Conservation (phyloP, 2,113 vertebrate species). For the Boleophthalmus pectinirostris region DNA sequence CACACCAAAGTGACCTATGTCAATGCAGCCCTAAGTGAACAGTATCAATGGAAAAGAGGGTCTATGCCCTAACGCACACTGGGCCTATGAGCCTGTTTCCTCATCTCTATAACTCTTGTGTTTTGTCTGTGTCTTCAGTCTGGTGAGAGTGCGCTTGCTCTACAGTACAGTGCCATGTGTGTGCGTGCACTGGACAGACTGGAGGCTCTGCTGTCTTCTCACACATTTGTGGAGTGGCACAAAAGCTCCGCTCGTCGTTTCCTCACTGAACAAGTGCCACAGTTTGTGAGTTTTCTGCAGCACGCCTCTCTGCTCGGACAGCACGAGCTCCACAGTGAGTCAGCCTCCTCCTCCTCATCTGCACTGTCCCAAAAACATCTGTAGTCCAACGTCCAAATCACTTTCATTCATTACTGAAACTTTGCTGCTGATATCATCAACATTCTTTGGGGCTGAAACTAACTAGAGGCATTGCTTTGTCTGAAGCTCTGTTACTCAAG, state of each 20-base stretch:
- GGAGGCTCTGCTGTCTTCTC: conserved; percentile 68
- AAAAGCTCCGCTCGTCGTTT: conserved; percentile 52
- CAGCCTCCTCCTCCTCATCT: background rate
- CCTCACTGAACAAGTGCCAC: conserved; percentile 66
- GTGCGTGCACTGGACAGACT: conserved; percentile 56
- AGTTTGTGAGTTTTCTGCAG: conserved; percentile 71
- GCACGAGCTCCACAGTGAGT: conserved; percentile 84
- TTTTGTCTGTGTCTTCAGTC: conserved; percentile 58
- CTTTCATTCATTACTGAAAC: too few relatives aligned
- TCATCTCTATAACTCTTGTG: background rate
- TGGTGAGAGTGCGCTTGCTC: conserved; percentile 63
- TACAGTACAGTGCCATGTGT: conserved; percentile 57
- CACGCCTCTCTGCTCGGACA: conserved; percentile 73
- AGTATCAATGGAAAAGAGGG: too few relatives aligned
- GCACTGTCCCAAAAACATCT: background rate
- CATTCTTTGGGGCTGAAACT: too few relatives aligned
- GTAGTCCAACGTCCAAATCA: too few relatives aligned
- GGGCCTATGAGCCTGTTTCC: background rate
- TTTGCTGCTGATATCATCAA: too few relatives aligned
- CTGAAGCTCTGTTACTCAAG: too few relatives aligned
- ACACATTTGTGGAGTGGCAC: conserved; percentile 65
- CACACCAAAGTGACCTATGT: too few relatives aligned
- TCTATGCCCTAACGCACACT: background rate
- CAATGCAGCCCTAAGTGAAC: too few relatives aligned
- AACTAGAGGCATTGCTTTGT: too few relatives aligned